These are phyloP conservation scores for Alouatta caraya DNA, from an alignment of 2,797 vertebrate species.

Conservation along the genomic window DNA sequence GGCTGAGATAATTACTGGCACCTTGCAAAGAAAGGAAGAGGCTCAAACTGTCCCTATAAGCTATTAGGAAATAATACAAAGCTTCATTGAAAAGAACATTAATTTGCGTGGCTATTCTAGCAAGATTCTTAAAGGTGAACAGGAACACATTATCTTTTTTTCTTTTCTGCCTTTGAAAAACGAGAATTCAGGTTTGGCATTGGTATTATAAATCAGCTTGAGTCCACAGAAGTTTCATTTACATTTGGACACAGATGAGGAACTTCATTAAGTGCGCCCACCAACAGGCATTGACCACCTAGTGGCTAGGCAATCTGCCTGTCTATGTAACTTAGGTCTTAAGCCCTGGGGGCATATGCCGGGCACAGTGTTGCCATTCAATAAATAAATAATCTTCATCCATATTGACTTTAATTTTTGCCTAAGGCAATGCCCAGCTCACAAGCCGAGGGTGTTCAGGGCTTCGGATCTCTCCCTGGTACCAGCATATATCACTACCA, in stretches of 20 bases:
- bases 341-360: neutral
- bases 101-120: neutral
- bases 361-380: neutral
- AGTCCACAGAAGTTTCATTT: conserved; percentile 31
- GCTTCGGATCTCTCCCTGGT: neutral
- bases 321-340: conserved; percentile 9
- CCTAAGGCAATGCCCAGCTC: conserved; percentile 3
- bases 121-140: neutral
- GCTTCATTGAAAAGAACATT: neutral
- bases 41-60: neutral
- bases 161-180: conserved; percentile 1
- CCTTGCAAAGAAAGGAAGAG: neutral
- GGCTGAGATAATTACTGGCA: neutral
- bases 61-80: neutral
- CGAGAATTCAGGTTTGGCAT: neutral
- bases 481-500: neutral
- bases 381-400: conserved; percentile 42
- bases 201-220: conserved; percentile 1
- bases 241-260: conserved; percentile 18
- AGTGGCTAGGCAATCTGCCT: conserved; percentile 1
- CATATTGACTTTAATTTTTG: conserved; percentile 58
- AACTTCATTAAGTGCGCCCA: neutral
- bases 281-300: neutral
- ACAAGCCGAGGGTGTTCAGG: neutral
- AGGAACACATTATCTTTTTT: neutral